Evolutionary conservation across 2,888 invertebrate genomes (phyloP).

Genomic region (Camptogramma bilineatum): DNA sequence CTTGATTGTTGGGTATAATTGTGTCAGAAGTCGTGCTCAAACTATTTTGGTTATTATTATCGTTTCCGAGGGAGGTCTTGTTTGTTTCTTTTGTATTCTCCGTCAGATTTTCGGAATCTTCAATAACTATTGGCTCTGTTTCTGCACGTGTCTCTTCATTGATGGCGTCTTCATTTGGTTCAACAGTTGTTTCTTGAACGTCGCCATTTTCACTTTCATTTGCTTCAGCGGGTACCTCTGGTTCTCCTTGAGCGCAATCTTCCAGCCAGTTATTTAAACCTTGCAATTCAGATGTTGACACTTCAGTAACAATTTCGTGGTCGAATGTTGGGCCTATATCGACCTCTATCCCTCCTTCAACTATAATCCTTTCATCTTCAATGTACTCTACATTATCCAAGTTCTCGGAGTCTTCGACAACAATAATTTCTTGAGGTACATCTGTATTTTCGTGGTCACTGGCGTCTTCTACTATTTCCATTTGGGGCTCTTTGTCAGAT

Average conservation of each 20-base stretch:
- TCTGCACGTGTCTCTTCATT: conserved; percentile 5
- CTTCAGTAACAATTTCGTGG: conserved; percentile 22
- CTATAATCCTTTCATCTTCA: conserved; percentile 11
- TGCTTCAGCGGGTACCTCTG: not conserved
- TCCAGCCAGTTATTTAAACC: conserved; percentile 22
- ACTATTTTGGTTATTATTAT: conserved; percentile 41
- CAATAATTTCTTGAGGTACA: conserved; percentile 32
- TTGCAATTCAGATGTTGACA: conserved; percentile 10
- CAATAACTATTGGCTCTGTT: conserved; percentile 7
- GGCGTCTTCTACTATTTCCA: conserved; percentile 59
- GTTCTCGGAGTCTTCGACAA: conserved; percentile 33
- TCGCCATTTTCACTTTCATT: conserved; percentile 5
- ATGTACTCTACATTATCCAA: conserved; percentile 9
- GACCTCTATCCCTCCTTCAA: conserved; percentile 18
- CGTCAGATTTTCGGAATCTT: conserved; percentile 26
- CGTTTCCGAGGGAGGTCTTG: conserved; percentile 10
- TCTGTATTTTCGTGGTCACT: conserved; percentile 38
- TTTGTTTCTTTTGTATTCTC: conserved; percentile 9
- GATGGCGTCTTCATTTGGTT: not conserved
- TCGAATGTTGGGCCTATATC: conserved; percentile 15
- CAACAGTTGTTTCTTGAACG: conserved; percentile 8
- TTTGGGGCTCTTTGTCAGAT: conserved; percentile 56
- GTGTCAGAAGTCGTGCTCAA: conserved; percentile 62
- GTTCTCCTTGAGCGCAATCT: conserved; percentile 13
- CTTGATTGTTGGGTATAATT: conserved; percentile 74